Base-by-base conservation (phyloP, 1,140 invertebrate genomes). In the Neotoxoptera formosana region DNA sequence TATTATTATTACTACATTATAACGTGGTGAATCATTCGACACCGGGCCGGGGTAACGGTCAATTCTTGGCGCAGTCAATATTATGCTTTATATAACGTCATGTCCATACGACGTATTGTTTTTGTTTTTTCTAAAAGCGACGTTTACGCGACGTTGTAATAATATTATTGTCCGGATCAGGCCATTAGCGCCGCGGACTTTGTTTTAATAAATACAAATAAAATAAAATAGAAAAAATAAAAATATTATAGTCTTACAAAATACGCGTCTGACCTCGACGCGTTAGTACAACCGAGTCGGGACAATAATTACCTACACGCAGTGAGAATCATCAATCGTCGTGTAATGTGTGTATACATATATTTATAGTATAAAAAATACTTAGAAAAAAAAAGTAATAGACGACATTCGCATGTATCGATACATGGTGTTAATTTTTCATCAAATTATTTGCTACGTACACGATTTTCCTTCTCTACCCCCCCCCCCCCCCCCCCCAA, bases 1-100 rank as follows among this genome's bases (percentile, higher is more conserved):
- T 53, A 53, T 89, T 89, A 88, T 87, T 88, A 34, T 25, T 81
- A 81, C 36, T 76, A 36, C 25, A 60, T 67, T 84, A 47, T 45
- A 17, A 86, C 48, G 48, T 20, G 87, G 88, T 89, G 88, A 89
- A 89, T 89, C 88, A 89, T 53, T 34, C 48, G 21, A 89, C 56
- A 89, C 23, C 25, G 20, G 20, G 34, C 48, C 25, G 45, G 84
- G 45, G 30, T 47, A 86, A 86, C 30, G 84, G 84, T 47, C 84
- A 86, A 47, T 86, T 86, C 84, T 86, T 47, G 23, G 30, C 23
- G 25, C 41, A 86, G n/a, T 86, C 36, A 23, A 83, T 36, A 20
- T 86, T 76, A 76, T 17, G 30, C n/a, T 76, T 76, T 76, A n/a
- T 76, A n/a, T n/a, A n/a, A n/a, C n/a, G n/a, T n/a, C 25, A 60